Base-by-base conservation (phyloP, 2,797 vertebrate genomes). In the Liasis olivaceus region DNA sequence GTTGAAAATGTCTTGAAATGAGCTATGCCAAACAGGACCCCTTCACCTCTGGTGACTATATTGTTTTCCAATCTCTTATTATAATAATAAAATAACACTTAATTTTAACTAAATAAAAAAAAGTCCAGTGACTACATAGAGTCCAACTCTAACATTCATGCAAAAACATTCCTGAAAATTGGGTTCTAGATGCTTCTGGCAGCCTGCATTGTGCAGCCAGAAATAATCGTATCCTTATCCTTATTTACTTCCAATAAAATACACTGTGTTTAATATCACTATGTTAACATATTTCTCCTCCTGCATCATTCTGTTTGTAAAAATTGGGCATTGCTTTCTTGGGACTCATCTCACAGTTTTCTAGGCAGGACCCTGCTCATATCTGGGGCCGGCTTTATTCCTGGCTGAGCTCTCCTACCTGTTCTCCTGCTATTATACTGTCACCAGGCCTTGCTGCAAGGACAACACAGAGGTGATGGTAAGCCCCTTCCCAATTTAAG, bases 221-320 rank as follows among this genome's bases (percentile, higher is more conserved):
- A 90, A 56, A 87, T 87, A 81, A 31, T 22, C 31, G 17, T 87
- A 59, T 20, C 8, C 26, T 86, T 77, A 36, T 62, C 42, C 31
- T 77, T 17, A 24, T 81, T 81, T 81, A 36, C 60, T 72, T 77
- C 15, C n/a, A 87, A 91, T 91, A 66, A 91, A 89, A 89, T 85
- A 66, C 85, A 85, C 54, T 36, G 2, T 36, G 36, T 36, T 36
- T 36, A 36, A 36, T 36, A 36, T 36, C 4, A n/a, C 54, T 59
- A 87, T 62, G 42, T 81, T 90, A 63, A 85, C 63, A 85, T 59
- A 86, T 62, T 62, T 91, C 63, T 42, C 47, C 6, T 24, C 26
- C 56, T 28, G 28, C 77, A 85, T 22, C 24, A 56, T 58, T 31
- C 63, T 91, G 85, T 90, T 72, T 72, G 69, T 89, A 77, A 26